phyloP scores from a whole-genome alignment of 2,888 invertebrate genomes.

The Lepidocyrtoides sp. region DNA sequence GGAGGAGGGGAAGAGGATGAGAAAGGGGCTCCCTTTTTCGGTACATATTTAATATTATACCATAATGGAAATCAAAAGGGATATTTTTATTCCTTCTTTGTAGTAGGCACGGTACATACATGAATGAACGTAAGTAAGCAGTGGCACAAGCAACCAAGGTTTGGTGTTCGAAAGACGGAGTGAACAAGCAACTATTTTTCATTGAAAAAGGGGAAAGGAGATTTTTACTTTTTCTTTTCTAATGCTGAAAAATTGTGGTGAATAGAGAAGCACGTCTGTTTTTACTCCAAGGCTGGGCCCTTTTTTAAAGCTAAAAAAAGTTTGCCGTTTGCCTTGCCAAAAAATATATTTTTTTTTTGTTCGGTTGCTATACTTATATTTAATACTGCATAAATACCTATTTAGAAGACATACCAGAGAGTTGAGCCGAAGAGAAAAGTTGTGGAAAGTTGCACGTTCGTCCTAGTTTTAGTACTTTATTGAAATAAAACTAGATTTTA shows the following conservation, averaged over 20 bases:
- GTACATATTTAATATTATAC: background rate
- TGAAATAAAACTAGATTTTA: background rate
- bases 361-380: background rate
- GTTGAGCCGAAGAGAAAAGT: no score
- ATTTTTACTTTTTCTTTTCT: background rate
- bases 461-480: background rate
- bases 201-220: background rate
- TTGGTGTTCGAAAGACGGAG: background rate
- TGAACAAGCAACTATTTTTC: constrained; percentile 40
- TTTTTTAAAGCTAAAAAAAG: background rate
- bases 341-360: background rate
- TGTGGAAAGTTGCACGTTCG: background rate
- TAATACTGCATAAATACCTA: background rate
- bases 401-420: no score
- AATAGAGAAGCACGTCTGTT: background rate
- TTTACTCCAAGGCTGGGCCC: background rate
- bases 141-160: no score
- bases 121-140: background rate
- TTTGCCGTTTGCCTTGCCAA: background rate
- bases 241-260: background rate
- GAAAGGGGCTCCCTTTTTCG: background rate
- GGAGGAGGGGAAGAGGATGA: constrained; percentile 53
- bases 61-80: background rate
- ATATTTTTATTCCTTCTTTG: background rate
- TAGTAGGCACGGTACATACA: no score